These are phyloP conservation scores for Dynastes grantii DNA, from an alignment of 2,888 invertebrate genomes.

Conservation along the genomic window DNA sequence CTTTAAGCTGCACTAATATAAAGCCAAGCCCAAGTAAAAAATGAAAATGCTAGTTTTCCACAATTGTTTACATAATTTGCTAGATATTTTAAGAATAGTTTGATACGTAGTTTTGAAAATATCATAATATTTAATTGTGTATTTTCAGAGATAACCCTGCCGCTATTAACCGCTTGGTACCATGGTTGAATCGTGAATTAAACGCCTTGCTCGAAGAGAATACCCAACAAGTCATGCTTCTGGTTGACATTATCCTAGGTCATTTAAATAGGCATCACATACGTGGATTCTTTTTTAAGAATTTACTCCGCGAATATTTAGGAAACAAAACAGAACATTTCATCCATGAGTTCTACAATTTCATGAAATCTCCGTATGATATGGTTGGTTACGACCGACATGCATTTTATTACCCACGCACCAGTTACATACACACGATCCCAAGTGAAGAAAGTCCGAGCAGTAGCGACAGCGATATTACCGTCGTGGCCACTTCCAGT, in stretches of 20 bases:
- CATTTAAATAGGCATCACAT: conserved; percentile 80
- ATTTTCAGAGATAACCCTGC: conserved; percentile 83
- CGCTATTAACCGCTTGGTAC: conserved; percentile 86
- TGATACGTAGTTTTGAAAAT: too few relatives aligned
- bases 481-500: conserved; percentile 54
- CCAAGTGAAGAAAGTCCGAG: conserved; percentile 61
- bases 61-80: too few relatives aligned
- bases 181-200: conserved; percentile 92
- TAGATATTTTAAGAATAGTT: background rate
- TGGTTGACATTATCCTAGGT: conserved; percentile 80
- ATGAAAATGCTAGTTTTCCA: too few relatives aligned
- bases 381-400: conserved; percentile 87
- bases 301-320: conserved; percentile 80
- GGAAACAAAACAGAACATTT: conserved; percentile 87
- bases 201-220: conserved; percentile 81
- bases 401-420: conserved; percentile 76
- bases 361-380: conserved; percentile 90
- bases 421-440: conserved; percentile 53
- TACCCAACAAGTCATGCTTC: conserved; percentile 76
- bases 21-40: too few relatives aligned
- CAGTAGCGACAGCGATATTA: conserved; percentile 65
- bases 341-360: conserved; percentile 89
- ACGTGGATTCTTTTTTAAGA: conserved; percentile 80
- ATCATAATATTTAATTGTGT: too few relatives aligned
- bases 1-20: too few relatives aligned